Conservation (phyloP, 2,113 vertebrate genomes). For the Lethenteron reissneri region DNA sequence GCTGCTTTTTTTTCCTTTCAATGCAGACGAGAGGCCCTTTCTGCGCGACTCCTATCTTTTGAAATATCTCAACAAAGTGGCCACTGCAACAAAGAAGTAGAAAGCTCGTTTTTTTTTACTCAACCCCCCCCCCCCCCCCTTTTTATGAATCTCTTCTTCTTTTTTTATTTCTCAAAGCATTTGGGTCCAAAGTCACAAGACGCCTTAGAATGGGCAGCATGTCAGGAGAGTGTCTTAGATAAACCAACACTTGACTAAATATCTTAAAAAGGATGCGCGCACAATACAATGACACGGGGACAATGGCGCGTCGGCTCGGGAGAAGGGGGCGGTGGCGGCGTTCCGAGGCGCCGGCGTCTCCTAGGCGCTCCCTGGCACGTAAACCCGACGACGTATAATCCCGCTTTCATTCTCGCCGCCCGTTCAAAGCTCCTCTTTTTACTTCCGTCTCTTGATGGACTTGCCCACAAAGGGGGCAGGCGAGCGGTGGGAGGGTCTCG, state of each 20-base stretch:
- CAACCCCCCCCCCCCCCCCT: too few species aligned
- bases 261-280: conserved; percentile 5
- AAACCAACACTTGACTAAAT: conserved; percentile 7
- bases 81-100: too few species aligned
- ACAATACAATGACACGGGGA: conserved; percentile 2
- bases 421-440: conserved; percentile 1
- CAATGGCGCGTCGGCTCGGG: background rate
- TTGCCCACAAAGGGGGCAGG: background rate
- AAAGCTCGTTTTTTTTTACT: too few species aligned
- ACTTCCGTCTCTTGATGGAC: conserved; percentile 4
- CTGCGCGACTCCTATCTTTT: too few species aligned
- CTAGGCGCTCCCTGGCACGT: conserved; percentile 5
- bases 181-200: background rate
- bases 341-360: conserved; percentile 2
- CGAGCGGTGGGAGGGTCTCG: background rate
- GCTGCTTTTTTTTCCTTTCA: too few species aligned
- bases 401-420: conserved; percentile 2
- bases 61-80: too few species aligned
- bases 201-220: background rate
- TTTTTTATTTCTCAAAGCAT: background rate
- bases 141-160: background rate
- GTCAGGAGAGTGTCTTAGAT: conserved; percentile 4
- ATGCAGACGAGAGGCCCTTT: too few species aligned
- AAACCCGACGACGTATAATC: conserved; percentile 1
- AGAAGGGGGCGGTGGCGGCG: background rate